phyloP scores from a whole-genome alignment of 2,888 invertebrate genomes.

The Eustalomyia histrio region DNA sequence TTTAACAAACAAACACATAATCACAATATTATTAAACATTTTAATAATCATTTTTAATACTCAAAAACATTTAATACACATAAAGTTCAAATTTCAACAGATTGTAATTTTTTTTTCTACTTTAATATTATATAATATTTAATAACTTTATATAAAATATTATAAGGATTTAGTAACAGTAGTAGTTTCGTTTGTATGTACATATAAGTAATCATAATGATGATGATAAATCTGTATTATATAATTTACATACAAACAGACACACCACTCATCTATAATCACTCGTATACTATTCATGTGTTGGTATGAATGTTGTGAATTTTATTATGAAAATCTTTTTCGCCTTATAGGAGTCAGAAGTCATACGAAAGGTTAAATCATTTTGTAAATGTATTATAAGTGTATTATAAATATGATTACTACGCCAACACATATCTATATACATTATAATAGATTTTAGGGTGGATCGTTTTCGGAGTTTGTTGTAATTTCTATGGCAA shows the following conservation, averaged over 20 bases:
- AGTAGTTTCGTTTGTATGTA: neutral
- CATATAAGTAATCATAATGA: slow-evolving; percentile 8
- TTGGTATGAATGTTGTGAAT: neutral
- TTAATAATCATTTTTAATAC: slow-evolving; percentile 10
- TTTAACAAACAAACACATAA: slow-evolving; percentile 34
- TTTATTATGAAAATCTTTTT: slow-evolving; percentile 9
- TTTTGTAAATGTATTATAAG: neutral
- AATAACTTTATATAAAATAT: slow-evolving; percentile 11
- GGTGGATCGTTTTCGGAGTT: too few relatives aligned
- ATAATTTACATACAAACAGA: slow-evolving; percentile 22
- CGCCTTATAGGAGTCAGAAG: slow-evolving; percentile 32
- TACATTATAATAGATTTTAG: neutral
- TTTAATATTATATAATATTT: neutral
- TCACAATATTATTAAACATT: slow-evolving; percentile 28
- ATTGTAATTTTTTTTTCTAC: slow-evolving; percentile 31
- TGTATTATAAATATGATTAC: neutral
- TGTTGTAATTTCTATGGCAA: too few relatives aligned
- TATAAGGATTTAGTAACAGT: slow-evolving; percentile 22
- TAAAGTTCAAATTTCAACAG: slow-evolving; percentile 46
- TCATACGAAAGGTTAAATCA: slow-evolving; percentile 21
- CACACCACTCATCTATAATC: slow-evolving; percentile 1
- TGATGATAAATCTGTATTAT: slow-evolving; percentile 42
- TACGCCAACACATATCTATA: neutral
- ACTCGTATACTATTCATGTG: slow-evolving; percentile 13
- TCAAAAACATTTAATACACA: slow-evolving; percentile 1